These are phyloP conservation scores for Agrochola circellaris DNA, from an alignment of 2,888 invertebrate genomes.

Conservation along the genomic window DNA sequence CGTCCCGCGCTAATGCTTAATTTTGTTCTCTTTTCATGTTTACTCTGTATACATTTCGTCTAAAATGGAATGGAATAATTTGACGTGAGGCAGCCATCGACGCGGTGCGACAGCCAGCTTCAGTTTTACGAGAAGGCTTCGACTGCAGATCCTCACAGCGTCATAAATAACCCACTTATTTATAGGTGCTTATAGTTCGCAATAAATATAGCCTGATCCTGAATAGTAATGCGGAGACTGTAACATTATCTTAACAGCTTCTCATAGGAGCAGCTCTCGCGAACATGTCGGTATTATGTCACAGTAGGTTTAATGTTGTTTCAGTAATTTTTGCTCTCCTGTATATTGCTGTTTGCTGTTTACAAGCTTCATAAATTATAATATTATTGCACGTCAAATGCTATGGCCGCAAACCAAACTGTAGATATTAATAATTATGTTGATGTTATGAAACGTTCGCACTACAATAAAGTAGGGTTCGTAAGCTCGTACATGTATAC, in stretches of 20 bases:
- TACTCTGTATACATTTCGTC: conserved; percentile 89
- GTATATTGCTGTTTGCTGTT: conserved; percentile 15
- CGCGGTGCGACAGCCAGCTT: conserved; percentile 77
- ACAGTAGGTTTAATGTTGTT: conserved; percentile 22
- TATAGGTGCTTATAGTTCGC: conserved; percentile 66
- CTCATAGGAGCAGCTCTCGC: not conserved
- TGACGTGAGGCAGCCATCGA: conserved; percentile 83
- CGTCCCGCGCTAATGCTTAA: conserved; percentile 81
- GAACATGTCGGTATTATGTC: not conserved
- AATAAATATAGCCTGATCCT: conserved; percentile 66
- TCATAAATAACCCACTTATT: conserved; percentile 67
- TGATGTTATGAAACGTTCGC: conserved; percentile 1
- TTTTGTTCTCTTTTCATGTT: conserved; percentile 90
- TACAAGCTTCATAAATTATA: conserved; percentile 60
- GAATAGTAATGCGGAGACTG: conserved; percentile 75
- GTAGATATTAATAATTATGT: conserved; percentile 22
- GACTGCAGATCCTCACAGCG: conserved; percentile 35
- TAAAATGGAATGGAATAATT: conserved; percentile 89
- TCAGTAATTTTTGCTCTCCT: conserved; percentile 25
- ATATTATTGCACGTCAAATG: conserved; percentile 53
- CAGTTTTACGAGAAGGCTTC: conserved; percentile 69
- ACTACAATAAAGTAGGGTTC: not conserved
- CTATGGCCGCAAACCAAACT: conserved; percentile 10
- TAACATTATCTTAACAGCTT: conserved; percentile 66
- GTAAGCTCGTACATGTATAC: too few species aligned